Evolutionary conservation across 2,797 vertebrate genomes (phyloP).

Genomic region (Mallotus villosus): DNA sequence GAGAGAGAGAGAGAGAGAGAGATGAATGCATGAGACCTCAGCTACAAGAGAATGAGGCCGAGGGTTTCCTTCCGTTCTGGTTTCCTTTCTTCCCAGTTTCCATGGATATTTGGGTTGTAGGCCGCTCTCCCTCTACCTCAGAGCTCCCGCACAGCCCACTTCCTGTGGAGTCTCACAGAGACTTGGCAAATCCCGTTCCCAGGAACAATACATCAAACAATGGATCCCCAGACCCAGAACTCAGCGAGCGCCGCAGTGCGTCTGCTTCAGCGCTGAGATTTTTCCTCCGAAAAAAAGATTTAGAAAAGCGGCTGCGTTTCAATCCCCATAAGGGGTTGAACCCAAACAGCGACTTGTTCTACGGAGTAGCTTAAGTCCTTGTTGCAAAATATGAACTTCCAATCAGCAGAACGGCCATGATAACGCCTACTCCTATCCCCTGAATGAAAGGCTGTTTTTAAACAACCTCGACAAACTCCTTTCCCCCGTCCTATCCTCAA

Average conservation of each 20-base stretch:
- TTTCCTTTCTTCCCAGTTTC: slow-evolving; percentile 59
- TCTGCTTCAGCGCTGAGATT: too few species aligned
- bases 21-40: slow-evolving; percentile 55
- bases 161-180: slow-evolving; percentile 30
- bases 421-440: background rate
- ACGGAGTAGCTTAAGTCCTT: background rate
- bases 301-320: background rate
- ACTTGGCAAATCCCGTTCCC: slow-evolving; percentile 42
- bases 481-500: slow-evolving; percentile 36
- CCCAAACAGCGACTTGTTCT: background rate
- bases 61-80: slow-evolving; percentile 61
- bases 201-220: slow-evolving; percentile 13
- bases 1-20: background rate
- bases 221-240: slow-evolving; percentile 31
- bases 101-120: slow-evolving; percentile 32
- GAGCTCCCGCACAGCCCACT: background rate
- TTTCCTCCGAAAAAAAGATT: background rate
- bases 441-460: background rate
- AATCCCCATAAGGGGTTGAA: background rate
- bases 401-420: background rate
- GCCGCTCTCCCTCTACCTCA: background rate
- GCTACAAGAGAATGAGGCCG: slow-evolving; percentile 61
- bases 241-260: background rate
- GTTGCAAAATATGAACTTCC: background rate
- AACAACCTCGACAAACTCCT: slow-evolving; percentile 4